Evolutionary conservation across 2,888 invertebrate species (phyloP).

Genomic region (Rotaria macrura): DNA sequence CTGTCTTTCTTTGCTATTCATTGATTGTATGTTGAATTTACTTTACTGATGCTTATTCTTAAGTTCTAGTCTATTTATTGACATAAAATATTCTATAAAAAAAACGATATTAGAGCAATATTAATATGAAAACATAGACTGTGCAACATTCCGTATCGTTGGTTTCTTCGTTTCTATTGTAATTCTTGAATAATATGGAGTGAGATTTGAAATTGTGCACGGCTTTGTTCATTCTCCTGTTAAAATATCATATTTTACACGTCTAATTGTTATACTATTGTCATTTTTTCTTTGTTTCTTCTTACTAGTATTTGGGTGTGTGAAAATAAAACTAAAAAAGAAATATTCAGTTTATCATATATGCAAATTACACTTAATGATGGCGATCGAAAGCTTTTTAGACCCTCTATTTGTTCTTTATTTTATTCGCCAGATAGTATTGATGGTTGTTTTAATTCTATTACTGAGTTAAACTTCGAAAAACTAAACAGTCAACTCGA

Average conservation of each 20-base stretch:
- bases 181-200: not conserved
- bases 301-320: not conserved
- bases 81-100: too few species aligned
- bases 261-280: not conserved
- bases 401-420: too few species aligned
- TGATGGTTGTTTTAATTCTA: too few species aligned
- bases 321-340: not conserved
- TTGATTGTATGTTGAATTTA: not conserved
- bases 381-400: too few species aligned
- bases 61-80: not conserved
- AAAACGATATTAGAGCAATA: not conserved
- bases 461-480: too few species aligned
- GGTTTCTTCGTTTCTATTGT: not conserved
- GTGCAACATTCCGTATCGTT: not conserved
- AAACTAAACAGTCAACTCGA: too few species aligned
- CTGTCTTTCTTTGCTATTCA: not conserved
- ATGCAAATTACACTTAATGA: too few species aligned
- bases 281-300: not conserved
- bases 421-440: too few species aligned
- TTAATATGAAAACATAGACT: not conserved
- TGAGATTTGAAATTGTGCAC: not conserved
- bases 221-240: not conserved
- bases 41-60: not conserved
- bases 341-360: not conserved
- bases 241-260: not conserved